These are phyloP conservation scores for Brachyhypopomus gauderio DNA, from an alignment of 2,113 vertebrate species.

Conservation along the genomic window DNA sequence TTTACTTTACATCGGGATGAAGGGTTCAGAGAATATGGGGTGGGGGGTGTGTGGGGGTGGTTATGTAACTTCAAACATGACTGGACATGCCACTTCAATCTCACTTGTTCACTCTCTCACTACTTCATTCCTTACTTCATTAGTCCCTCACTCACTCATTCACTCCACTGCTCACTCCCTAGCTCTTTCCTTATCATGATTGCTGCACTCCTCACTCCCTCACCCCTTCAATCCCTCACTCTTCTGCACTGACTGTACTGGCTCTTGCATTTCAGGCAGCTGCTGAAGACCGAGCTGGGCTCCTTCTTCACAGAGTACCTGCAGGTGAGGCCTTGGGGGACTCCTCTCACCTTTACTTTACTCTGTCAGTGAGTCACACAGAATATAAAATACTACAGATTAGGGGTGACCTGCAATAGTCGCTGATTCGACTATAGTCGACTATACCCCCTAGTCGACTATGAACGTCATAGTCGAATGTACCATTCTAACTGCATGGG, in stretches of 20 bases:
- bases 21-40: neutral
- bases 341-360: too few relatives aligned
- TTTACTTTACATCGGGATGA: neutral
- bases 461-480: too few relatives aligned
- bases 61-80: neutral
- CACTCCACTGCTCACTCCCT: neutral
- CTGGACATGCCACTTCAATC: neutral
- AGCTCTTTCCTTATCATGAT: neutral
- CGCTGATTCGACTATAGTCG: too few relatives aligned
- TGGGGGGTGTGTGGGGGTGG: too few relatives aligned
- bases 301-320: slow-evolving; percentile 97
- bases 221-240: neutral
- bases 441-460: too few relatives aligned
- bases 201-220: neutral
- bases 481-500: too few relatives aligned
- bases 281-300: slow-evolving; percentile 95
- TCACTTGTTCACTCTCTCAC: neutral
- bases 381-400: neutral
- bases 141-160: neutral
- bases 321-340: slow-evolving; percentile 73
- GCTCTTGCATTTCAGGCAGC: slow-evolving; percentile 75
- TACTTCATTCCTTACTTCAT: too few relatives aligned
- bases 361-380: too few relatives aligned
- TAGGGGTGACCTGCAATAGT: too few relatives aligned
- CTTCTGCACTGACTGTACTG: neutral